Evolutionary conservation across 2,888 invertebrate species (phyloP).

Genomic region (Troglohyphantes excavatus): DNA sequence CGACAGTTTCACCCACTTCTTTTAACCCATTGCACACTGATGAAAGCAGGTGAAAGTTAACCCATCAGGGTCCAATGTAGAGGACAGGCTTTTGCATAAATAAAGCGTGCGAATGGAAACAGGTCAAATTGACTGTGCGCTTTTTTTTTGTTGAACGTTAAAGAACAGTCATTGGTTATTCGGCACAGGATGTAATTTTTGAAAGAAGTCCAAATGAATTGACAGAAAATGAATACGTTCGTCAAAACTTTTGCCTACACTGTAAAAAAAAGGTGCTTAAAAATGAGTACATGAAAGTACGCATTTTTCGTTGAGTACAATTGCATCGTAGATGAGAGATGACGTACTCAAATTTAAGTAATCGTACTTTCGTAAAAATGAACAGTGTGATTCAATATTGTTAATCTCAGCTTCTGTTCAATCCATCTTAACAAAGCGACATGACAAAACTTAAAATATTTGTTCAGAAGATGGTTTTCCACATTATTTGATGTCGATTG

Average conservation of each 20-base stretch:
- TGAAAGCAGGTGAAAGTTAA: conserved; percentile 75
- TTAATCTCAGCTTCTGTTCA: too few relatives aligned
- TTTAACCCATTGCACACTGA: conserved; percentile 31
- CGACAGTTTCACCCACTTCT: conserved; percentile 59
- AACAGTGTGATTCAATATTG: too few relatives aligned
- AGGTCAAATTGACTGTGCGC: conserved; percentile 52
- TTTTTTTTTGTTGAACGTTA: neutral
- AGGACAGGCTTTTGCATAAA: conserved; percentile 66
- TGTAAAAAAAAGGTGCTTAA: too few relatives aligned
- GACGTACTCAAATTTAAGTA: too few relatives aligned
- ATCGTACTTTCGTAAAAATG: too few relatives aligned
- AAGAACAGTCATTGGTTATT: conserved; percentile 46
- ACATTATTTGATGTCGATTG: too few relatives aligned
- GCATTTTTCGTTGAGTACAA: too few relatives aligned
- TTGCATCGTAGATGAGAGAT: too few relatives aligned
- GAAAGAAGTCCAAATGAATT: conserved; percentile 19
- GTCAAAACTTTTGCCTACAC: neutral
- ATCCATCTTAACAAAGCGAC: too few relatives aligned
- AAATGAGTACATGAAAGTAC: too few relatives aligned
- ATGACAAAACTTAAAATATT: too few relatives aligned
- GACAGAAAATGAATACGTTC: conserved; percentile 45
- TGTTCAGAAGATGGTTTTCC: too few relatives aligned
- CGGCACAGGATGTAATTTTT: conserved; percentile 24
- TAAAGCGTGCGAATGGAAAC: conserved; percentile 48
- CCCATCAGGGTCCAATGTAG: conserved; percentile 67